Evolutionary conservation across 2,113 vertebrate genomes (phyloP).

Genomic region (Agapornis roseicollis): DNA sequence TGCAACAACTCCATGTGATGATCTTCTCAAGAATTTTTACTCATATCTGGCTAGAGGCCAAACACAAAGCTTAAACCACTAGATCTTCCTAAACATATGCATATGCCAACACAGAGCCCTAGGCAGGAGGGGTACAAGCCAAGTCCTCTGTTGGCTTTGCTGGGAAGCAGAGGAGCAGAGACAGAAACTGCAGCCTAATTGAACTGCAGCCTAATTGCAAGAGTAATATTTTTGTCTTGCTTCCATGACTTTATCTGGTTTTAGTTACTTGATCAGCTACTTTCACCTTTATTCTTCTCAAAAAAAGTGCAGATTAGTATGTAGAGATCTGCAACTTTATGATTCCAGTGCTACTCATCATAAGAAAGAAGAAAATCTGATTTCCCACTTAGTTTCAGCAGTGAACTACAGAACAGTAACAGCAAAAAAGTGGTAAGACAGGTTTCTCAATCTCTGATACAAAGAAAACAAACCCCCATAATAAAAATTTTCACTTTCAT

Average conservation of each 20-base stretch:
- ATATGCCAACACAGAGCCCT: conserved; percentile 35
- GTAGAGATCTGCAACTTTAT: neutral
- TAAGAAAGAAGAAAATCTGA: neutral
- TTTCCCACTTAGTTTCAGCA: neutral
- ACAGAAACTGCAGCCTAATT: neutral
- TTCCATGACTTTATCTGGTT: neutral
- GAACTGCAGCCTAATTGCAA: neutral
- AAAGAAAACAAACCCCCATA: neutral
- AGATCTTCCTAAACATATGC: neutral
- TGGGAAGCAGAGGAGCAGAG: neutral
- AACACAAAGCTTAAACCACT: conserved; percentile 28
- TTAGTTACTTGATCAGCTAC: neutral
- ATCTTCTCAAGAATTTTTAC: conserved; percentile 4
- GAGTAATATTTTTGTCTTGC: neutral
- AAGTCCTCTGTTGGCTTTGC: conserved; percentile 5
- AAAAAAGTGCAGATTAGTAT: neutral
- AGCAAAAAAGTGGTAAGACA: neutral
- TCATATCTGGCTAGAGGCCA: conserved; percentile 19
- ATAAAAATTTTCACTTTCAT: neutral
- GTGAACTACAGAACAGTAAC: neutral
- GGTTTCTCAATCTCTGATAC: neutral
- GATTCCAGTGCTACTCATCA: neutral
- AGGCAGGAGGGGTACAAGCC: conserved; percentile 28
- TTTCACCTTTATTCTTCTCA: neutral
- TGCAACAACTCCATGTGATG: neutral